Evolutionary conservation across 2,888 invertebrate genomes (phyloP), one percentile per base, ranked within the genome.

Genomic region (Melieria picta): DNA sequence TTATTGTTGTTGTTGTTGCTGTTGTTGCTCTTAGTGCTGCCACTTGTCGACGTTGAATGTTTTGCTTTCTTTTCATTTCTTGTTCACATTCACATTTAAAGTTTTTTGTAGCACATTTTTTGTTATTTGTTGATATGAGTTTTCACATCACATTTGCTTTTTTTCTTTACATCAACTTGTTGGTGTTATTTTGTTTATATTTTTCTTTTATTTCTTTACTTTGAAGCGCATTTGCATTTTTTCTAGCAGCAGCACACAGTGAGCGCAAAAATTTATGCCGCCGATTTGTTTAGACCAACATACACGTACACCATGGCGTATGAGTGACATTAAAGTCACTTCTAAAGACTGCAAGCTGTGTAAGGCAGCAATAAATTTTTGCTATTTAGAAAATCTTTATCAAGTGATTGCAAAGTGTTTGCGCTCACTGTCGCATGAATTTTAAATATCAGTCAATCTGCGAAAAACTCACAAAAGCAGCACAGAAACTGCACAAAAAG

Each of bases 401-500:
- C 7, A 30, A 30, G 30, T 30, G 30, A 30, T 30, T 30, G 30
- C 13, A 45, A 7, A 60, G 43, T 61, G 42, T 55, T 69, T 3
- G 7, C 48, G 4, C 52, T 9, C 55, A 73, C 60, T 73, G 67
- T 73, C 55, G n/a, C 64, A 66, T 73, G 67, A 47, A 64, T 67
- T 61, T 70, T 60, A 73, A 64, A 70, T 67, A 64, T 58, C 58
- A 73, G 70, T 65, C 73, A 70, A 70, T 70, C 58, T 46, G 65
- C 56, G 30, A 7, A 57, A 30, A 65, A 56, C 43, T 46, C 43
- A n/a, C 43, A 10, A 16, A 47, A 47, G n/a, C 42, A 45, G 48
- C 11, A n/a, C 43, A 52, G 65, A 69, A 72, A 69, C 62, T 57
- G 64, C 57, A 72, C 56, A 61, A 69, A 65, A 65, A 52, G 48